These are phyloP conservation scores for Seison nebaliae DNA, from an alignment of 1,140 invertebrate species.

Conservation along the genomic window DNA sequence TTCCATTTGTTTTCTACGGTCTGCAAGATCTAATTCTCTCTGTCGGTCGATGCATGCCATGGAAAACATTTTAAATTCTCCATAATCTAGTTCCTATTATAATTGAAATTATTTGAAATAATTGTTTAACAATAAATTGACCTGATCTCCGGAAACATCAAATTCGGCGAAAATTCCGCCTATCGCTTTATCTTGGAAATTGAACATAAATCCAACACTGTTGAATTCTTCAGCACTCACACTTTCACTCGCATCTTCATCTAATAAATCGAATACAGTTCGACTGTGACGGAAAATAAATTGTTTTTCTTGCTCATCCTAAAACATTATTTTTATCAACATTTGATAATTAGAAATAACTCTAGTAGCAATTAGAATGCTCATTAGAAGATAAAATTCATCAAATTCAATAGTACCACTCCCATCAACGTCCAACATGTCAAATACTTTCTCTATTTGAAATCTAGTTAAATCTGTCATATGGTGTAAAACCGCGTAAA, in stretches of 20 bases:
- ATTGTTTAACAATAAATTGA: too few relatives aligned
- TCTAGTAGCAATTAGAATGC: constrained; percentile 13
- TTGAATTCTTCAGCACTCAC: constrained; percentile 18
- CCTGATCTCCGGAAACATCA: constrained; percentile 21
- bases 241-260: constrained; percentile 18
- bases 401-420: constrained; percentile 15
- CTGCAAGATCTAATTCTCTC: too few relatives aligned
- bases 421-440: constrained; percentile 15
- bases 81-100: constrained; percentile 18
- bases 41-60: constrained; percentile 21
- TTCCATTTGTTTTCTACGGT: too few relatives aligned
- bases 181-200: constrained; percentile 17
- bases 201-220: constrained; percentile 20
- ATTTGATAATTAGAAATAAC: neutral
- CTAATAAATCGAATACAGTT: constrained; percentile 20
- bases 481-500: too few relatives aligned
- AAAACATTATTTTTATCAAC: neutral
- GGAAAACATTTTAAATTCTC: constrained; percentile 18
- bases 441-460: too few relatives aligned
- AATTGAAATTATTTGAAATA: too few relatives aligned
- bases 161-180: constrained; percentile 19
- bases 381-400: constrained; percentile 15
- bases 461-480: too few relatives aligned
- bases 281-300: constrained; percentile 20
- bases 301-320: constrained; percentile 20